These are phyloP conservation scores for Takifugu flavidus DNA, from an alignment of 2,113 vertebrate genomes.

Conservation along the genomic window DNA sequence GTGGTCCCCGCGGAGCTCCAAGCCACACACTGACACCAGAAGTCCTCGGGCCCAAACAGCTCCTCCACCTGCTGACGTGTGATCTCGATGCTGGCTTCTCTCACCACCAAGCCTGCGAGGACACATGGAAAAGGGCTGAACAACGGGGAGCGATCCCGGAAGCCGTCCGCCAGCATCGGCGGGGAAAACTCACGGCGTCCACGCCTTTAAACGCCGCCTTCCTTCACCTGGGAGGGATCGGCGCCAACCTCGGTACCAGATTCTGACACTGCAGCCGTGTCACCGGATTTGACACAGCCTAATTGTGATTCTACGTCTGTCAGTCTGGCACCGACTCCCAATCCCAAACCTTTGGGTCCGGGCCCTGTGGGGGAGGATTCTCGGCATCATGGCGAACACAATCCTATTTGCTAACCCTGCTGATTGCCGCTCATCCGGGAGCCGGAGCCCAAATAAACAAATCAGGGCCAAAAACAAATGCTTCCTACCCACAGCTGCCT, in stretches of 20 bases:
- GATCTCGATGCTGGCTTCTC: conserved; percentile 98
- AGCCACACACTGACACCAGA: conserved; percentile 99
- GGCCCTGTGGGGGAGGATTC: conserved; percentile 60
- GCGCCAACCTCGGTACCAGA: too few relatives aligned
- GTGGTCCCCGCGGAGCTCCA: conserved; percentile 98
- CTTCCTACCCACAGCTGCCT: conserved; percentile 50
- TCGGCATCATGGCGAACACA: conserved; percentile 61
- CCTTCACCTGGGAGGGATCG: background rate
- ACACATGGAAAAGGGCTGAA: conserved; percentile 1
- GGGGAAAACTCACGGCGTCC: background rate
- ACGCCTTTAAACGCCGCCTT: background rate
- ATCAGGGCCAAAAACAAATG: conserved; percentile 61
- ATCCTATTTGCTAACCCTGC: conserved; percentile 76
- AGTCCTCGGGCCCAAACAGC: conserved; percentile 93
- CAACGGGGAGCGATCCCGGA: background rate
- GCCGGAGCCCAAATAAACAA: conserved; percentile 65
- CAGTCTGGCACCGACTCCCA: conserved; percentile 33
- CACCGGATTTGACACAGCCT: background rate
- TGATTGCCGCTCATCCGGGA: conserved; percentile 75
- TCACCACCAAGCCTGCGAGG: conserved; percentile 88
- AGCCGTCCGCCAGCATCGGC: background rate
- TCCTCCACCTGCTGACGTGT: conserved; percentile 97
- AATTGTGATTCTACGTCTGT: conserved; percentile 6
- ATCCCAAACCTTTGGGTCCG: conserved; percentile 50
- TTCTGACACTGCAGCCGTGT: too few relatives aligned